Evolutionary conservation across 2,113 vertebrate species (phyloP).

Genomic region (Camelus bactrianus): DNA sequence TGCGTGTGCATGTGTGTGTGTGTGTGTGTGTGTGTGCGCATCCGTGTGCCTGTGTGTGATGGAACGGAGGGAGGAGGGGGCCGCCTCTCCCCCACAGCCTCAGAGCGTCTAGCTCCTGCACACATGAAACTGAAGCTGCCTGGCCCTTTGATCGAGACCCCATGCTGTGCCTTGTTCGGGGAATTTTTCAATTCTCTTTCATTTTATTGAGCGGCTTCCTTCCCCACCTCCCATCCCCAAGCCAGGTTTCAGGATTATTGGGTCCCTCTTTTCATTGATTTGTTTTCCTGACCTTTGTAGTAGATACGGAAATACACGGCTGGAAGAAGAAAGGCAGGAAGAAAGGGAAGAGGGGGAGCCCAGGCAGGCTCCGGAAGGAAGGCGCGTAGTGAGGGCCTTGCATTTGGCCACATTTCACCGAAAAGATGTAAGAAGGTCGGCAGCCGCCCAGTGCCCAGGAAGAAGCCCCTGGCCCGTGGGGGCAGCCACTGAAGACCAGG

Average conservation of each 20-base stretch:
- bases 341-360: neutral
- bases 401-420: constrained; percentile 60
- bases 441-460: neutral
- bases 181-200: constrained; percentile 84
- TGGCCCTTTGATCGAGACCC: constrained; percentile 76
- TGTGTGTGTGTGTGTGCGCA: too few relatives aligned
- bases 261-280: constrained; percentile 82
- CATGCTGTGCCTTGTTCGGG: constrained; percentile 75
- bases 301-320: constrained; percentile 78
- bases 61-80: neutral
- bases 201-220: constrained; percentile 67
- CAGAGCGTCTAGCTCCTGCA: neutral
- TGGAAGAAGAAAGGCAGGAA: constrained; percentile 72
- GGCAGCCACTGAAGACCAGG: neutral
- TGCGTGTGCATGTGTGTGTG: too few relatives aligned
- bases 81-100: neutral
- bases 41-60: neutral
- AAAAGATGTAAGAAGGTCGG: constrained; percentile 37
- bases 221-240: constrained; percentile 51
- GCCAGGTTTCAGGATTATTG: constrained; percentile 80
- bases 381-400: fast-evolving
- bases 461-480: neutral
- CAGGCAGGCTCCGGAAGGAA: neutral
- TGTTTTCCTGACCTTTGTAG: constrained; percentile 86
- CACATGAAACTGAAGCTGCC: constrained; percentile 42